Conservation (phyloP, 1,140 invertebrate species). For the Adoxophyes honmai region DNA sequence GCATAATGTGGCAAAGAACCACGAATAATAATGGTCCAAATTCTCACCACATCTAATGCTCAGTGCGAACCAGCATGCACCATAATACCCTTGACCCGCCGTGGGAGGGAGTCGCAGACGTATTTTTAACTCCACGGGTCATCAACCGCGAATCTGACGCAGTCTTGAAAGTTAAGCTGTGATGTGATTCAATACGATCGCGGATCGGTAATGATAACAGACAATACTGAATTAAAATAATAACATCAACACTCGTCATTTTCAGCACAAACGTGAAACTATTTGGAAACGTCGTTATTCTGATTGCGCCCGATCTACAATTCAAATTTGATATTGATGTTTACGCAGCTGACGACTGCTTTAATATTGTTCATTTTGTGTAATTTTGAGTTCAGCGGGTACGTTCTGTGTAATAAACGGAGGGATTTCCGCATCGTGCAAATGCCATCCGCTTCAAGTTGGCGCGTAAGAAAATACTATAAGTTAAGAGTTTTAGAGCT, state of each 20-base stretch:
- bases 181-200: slow-evolving; percentile 12
- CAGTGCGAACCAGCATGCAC: slow-evolving; percentile 9
- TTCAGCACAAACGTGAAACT: slow-evolving; percentile 6
- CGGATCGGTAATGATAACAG: neutral
- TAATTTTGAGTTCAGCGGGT: slow-evolving; percentile 22
- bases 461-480: neutral
- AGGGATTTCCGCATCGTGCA: neutral
- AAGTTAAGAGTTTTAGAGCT: neutral
- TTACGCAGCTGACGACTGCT: slow-evolving; percentile 23
- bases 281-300: slow-evolving; percentile 7
- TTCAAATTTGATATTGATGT: slow-evolving; percentile 25
- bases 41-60: neutral
- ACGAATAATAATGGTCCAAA: neutral
- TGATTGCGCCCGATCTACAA: slow-evolving; percentile 15
- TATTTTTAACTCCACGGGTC: slow-evolving; percentile 52
- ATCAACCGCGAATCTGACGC: slow-evolving; percentile 33
- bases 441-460: neutral
- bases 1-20: neutral
- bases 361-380: slow-evolving; percentile 27
- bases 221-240: neutral
- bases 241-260: slow-evolving; percentile 1
- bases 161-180: slow-evolving; percentile 2
- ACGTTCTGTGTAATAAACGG: slow-evolving; percentile 1
- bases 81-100: slow-evolving; percentile 49
- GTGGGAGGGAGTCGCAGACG: slow-evolving; percentile 39